Percentiles rank a stretch among this genome's conserved stretches.
Evolutionary conservation across 2,113 vertebrate species (phyloP).

Genomic region (Solea solea): DNA sequence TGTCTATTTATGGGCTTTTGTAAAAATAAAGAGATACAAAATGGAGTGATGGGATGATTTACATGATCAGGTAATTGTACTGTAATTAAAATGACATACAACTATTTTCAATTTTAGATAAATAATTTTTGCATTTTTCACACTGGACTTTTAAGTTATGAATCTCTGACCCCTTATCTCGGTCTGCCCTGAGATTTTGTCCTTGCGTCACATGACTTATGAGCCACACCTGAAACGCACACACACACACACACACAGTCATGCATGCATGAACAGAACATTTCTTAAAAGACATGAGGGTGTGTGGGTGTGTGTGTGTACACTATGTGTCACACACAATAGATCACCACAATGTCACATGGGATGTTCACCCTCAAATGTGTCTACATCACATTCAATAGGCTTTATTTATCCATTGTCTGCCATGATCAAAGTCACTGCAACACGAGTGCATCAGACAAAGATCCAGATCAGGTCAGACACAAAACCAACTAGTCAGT

Average conservation of each 20-base stretch:
- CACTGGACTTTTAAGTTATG: neutral
- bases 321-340: slow-evolving; percentile 54
- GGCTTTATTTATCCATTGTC: slow-evolving; percentile 31
- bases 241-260: slow-evolving; percentile 27
- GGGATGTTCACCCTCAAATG: slow-evolving; percentile 28
- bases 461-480: neutral
- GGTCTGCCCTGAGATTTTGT: slow-evolving; percentile 16
- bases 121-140: no score
- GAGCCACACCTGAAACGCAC: slow-evolving; percentile 54
- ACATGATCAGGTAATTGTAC: no score
- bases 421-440: neutral
- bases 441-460: neutral
- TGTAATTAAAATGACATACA: no score
- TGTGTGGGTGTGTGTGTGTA: slow-evolving; percentile 37
- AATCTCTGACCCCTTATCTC: slow-evolving; percentile 13
- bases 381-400: neutral
- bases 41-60: no score
- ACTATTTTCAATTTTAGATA: no score
- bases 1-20: no score
- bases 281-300: slow-evolving; percentile 37
- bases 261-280: slow-evolving; percentile 41
- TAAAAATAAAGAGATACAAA: no score
- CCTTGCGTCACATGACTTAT: slow-evolving; percentile 28
- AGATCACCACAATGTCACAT: slow-evolving; percentile 32
- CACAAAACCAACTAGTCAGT: no score